Conservation (phyloP, 2,797 vertebrate species). For the Pantherophis alleghaniensis region DNA sequence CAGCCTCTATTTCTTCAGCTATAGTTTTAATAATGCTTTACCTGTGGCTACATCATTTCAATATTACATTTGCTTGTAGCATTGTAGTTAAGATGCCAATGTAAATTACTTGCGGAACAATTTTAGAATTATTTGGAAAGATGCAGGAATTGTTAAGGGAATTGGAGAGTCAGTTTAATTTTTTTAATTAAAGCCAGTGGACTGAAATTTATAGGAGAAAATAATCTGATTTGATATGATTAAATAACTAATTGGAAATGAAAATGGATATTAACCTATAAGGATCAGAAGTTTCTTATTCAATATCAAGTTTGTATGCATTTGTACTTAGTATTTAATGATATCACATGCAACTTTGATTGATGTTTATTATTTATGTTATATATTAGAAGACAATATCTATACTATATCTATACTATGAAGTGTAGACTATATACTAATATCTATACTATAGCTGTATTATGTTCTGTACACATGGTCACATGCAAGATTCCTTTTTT, state of each 20-base stretch:
- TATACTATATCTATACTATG: neutral
- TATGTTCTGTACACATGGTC: neutral
- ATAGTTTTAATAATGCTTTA: neutral
- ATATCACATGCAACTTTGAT: neutral
- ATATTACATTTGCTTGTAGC: neutral
- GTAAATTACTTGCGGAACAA: conserved; percentile 6
- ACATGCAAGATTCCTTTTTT: neutral
- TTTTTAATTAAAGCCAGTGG: conserved; percentile 19
- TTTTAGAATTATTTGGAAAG: neutral
- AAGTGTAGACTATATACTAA: neutral
- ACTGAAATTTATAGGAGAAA: neutral
- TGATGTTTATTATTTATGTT: neutral
- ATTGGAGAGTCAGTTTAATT: neutral
- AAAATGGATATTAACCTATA: neutral
- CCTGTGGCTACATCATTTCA: neutral
- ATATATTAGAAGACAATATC: neutral
- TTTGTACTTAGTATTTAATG: neutral
- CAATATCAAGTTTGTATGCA: neutral
- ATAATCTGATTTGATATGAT: conserved; percentile 6
- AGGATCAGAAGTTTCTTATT: neutral
- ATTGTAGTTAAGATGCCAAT: neutral
- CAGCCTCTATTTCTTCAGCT: neutral
- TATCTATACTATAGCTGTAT: neutral
- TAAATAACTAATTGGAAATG: conserved; percentile 16
- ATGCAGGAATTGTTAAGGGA: neutral